Conservation (phyloP, 2,113 vertebrate genomes). For the Sterrhoptilus dennistouni region DNA sequence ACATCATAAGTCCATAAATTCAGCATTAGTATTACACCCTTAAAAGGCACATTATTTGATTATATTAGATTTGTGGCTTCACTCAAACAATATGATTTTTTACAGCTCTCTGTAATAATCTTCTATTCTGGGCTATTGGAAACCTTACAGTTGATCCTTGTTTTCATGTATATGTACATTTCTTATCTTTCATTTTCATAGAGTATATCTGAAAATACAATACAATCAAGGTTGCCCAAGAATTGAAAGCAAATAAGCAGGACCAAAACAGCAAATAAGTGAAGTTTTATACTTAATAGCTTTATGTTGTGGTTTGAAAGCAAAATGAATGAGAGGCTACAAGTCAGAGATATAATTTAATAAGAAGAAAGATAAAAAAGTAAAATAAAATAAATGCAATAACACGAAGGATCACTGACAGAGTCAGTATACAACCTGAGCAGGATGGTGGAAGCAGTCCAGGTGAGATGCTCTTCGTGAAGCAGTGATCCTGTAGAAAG, state of each 20-base stretch:
- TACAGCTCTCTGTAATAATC: not conserved
- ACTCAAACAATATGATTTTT: not conserved
- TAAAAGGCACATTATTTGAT: not conserved
- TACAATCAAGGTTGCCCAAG: not conserved
- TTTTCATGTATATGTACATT: not conserved
- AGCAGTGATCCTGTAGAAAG: too few species aligned
- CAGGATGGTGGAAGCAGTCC: too few species aligned
- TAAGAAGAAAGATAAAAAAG: too few species aligned
- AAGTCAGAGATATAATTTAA: too few species aligned
- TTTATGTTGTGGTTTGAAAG: too few species aligned
- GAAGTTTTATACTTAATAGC: not conserved
- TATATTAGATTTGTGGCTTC: not conserved
- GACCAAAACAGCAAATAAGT: not conserved
- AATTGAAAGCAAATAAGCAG: not conserved
- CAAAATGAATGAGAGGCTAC: too few species aligned
- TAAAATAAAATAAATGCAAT: too few species aligned
- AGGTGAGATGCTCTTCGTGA: too few species aligned
- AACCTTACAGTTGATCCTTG: not conserved
- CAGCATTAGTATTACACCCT: not conserved
- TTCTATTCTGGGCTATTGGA: not conserved
- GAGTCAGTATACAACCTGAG: too few species aligned
- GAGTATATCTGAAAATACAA: not conserved
- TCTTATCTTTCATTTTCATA: not conserved
- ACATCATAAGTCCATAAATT: not conserved
- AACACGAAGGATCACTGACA: too few species aligned